Evolutionary conservation across 35 echinoderm and acorn worm species (phyloP).

Genomic region (Chiridota heheva): DNA sequence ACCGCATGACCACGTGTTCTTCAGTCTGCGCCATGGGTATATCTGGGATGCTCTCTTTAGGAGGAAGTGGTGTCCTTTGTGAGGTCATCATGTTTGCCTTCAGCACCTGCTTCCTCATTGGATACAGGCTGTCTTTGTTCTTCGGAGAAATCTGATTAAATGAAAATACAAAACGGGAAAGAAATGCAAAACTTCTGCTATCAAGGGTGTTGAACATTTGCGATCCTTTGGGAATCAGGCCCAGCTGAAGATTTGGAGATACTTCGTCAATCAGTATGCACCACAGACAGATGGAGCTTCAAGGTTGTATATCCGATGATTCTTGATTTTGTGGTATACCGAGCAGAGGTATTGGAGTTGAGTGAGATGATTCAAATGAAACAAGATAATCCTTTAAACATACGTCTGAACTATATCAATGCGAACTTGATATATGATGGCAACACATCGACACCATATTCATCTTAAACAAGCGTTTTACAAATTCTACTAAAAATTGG

Average conservation of each 20-base stretch:
- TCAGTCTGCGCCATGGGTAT: too few relatives aligned
- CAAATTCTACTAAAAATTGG: too few relatives aligned
- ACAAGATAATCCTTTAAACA: too few relatives aligned
- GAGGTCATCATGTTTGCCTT: neutral
- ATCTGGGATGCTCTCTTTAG: too few relatives aligned
- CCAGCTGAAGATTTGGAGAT: neutral
- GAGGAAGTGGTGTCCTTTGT: neutral
- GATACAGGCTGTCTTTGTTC: slow-evolving; percentile 37
- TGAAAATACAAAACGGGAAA: neutral
- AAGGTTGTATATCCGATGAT: neutral
- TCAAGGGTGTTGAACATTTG: neutral
- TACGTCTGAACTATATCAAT: too few relatives aligned
- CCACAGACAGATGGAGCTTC: neutral
- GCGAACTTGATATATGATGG: too few relatives aligned
- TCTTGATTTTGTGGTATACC: neutral
- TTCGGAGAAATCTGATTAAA: neutral
- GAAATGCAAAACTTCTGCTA: neutral
- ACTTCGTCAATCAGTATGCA: neutral
- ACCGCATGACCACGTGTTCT: too few relatives aligned
- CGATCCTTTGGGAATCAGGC: neutral
- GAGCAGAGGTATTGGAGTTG: neutral
- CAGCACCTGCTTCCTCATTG: slow-evolving; percentile 32
- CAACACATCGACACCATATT: too few relatives aligned
- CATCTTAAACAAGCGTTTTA: too few relatives aligned
- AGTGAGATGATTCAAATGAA: too few relatives aligned